phyloP scores from a whole-genome alignment of 2,797 vertebrate genomes.

The Delichon dasypus region DNA sequence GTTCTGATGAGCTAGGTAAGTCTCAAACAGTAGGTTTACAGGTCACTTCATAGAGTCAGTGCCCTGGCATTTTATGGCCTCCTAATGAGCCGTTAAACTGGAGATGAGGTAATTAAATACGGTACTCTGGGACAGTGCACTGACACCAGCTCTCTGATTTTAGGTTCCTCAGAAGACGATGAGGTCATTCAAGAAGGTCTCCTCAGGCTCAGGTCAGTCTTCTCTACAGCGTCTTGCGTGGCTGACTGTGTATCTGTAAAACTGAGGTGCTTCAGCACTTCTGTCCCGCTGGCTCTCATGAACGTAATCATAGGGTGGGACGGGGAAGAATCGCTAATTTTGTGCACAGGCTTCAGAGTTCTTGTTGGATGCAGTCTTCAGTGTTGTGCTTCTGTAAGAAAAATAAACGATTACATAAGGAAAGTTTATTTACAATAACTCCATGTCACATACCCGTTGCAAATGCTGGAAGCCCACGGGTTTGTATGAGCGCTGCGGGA shows the following conservation, averaged over 20 bases:
- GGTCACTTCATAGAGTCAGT: slow-evolving; percentile 70
- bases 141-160: slow-evolving; percentile 80
- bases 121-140: slow-evolving; percentile 51
- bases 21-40: slow-evolving; percentile 64
- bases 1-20: slow-evolving; percentile 67
- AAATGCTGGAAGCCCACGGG: not conserved
- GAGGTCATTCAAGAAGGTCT: slow-evolving; percentile 80
- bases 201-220: slow-evolving; percentile 83
- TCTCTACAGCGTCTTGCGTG: slow-evolving; percentile 26
- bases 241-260: not conserved
- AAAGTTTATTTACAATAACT: not conserved
- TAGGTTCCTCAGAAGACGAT: slow-evolving; percentile 84
- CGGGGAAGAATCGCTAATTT: not conserved
- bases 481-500: not conserved
- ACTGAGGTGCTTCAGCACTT: not conserved
- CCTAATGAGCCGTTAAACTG: slow-evolving; percentile 72
- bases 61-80: slow-evolving; percentile 67
- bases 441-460: not conserved
- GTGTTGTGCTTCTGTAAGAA: not conserved
- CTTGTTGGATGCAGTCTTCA: not conserved
- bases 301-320: not conserved
- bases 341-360: not conserved
- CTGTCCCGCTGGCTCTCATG: not conserved
- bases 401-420: not conserved
- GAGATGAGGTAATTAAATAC: slow-evolving; percentile 74